Conservation (phyloP, 1,140 invertebrate species). For the Daktulosphaira vitifoliae region DNA sequence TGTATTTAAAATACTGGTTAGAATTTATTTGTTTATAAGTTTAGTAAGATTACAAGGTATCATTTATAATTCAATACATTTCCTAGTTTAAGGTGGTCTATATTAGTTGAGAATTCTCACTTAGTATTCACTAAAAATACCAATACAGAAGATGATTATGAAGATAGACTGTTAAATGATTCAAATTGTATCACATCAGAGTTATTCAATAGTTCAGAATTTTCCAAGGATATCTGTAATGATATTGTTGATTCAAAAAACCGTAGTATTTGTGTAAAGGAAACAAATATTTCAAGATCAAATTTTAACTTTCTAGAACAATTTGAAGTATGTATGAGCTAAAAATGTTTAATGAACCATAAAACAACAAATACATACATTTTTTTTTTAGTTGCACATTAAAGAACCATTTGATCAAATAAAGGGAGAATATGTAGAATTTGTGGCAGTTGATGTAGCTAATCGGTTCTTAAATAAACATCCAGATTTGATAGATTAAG, state of each 20-base stretch:
- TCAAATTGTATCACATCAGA: too few species aligned
- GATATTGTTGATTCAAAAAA: too few species aligned
- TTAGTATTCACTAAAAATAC: background rate
- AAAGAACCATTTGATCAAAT: background rate
- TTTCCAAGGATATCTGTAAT: too few species aligned
- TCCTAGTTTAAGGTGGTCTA: too few species aligned
- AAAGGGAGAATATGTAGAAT: background rate
- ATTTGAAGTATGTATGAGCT: background rate
- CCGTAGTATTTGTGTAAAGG: background rate
- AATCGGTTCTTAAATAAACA: background rate
- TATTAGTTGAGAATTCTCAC: background rate
- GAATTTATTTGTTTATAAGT: background rate
- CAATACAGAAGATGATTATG: too few species aligned
- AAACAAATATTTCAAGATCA: background rate
- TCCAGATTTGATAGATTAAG: too few species aligned
- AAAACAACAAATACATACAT: background rate
- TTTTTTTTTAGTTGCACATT: background rate
- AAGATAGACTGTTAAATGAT: background rate
- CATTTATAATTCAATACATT: too few species aligned
- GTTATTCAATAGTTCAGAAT: too few species aligned
- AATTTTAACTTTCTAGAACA: background rate
- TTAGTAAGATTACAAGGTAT: too few species aligned
- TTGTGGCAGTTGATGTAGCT: background rate
- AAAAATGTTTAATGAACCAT: too few species aligned
- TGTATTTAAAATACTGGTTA: background rate